These are phyloP conservation scores for Ophiodon elongatus DNA, from an alignment of 2,113 vertebrate genomes.

Conservation along the genomic window DNA sequence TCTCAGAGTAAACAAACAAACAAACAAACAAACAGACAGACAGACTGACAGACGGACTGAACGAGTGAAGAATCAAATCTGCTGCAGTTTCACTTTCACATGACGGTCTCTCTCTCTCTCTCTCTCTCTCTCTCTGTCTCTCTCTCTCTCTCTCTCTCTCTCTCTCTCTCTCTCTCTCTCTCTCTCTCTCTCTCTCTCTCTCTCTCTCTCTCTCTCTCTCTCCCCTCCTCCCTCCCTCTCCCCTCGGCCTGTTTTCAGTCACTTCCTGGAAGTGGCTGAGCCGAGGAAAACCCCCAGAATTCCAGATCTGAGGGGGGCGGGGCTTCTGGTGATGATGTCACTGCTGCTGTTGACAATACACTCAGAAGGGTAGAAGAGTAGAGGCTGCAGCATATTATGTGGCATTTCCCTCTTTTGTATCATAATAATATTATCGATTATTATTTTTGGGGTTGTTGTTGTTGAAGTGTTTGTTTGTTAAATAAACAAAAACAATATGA, in stretches of 20 bases:
- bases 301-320: conserved; percentile 68
- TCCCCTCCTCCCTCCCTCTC: conserved; percentile 9
- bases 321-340: conserved; percentile 50
- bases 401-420: too few relatives aligned
- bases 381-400: too few relatives aligned
- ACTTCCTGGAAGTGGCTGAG: conserved; percentile 85
- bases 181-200: not conserved
- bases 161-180: not conserved
- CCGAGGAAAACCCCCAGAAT: conserved; percentile 87
- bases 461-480: too few relatives aligned
- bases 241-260: conserved; percentile 54
- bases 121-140: not conserved
- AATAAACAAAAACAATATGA: too few relatives aligned
- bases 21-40: not conserved
- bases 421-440: too few relatives aligned
- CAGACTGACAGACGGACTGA: not conserved
- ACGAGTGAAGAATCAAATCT: not conserved
- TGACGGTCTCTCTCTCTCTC: not conserved
- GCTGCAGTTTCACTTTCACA: conserved; percentile 66
- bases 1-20: not conserved
- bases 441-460: too few relatives aligned
- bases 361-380: not conserved
- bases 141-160: not conserved
- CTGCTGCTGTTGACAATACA: not conserved
- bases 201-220: not conserved